Evolutionary conservation across 2,888 invertebrate genomes (phyloP), one percentile per base, ranked within the genome.

Genomic region (Cheilosia variabilis): DNA sequence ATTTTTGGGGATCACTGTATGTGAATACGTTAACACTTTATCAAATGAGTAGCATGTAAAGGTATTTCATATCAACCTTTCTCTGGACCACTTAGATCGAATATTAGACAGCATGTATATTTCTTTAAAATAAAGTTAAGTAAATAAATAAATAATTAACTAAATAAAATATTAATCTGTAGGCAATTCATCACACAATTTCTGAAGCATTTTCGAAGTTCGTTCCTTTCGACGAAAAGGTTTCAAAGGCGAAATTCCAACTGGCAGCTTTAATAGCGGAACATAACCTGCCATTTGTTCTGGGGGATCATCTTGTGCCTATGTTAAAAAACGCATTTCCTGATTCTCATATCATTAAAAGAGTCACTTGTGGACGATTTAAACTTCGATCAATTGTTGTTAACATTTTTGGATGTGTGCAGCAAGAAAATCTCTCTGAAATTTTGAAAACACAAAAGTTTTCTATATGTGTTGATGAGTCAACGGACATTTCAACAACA

Each of bases 381-480:
- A 50, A 50, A 22, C 50, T 50, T 0, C 22, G 22, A 10, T 22
- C 50, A n/a, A 50, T 22, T 4, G 13, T 50, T 0, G 13, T 13
- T 22, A 22, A 50, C 22, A 22, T 50, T 50, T 50, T 50, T 9
- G 22, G 50, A 13, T 22, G 22, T 50, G 43, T 43, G 43, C 50
- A 22, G 22, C 22, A 50, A 4, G 43, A 43, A 43, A n/a, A 1
- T 15, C 15, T 43, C 3, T 2, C 15, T 13, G 13, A 43, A 43
- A 43, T 43, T 13, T 13, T 43, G 0, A 43, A 43, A 43, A n/a
- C 43, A 13, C 43, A n/a, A n/a, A 43, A 43, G n/a, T 43, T 43
- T 43, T n/a, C 43, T 41, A 41, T 41, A 43, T 43, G n/a, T 43
- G 43, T 43, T 43, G 43, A 43, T 43, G 43, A 43, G 45, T 45